Base-by-base conservation (phyloP, 2,888 invertebrate genomes). In the Smittia sp. region DNA sequence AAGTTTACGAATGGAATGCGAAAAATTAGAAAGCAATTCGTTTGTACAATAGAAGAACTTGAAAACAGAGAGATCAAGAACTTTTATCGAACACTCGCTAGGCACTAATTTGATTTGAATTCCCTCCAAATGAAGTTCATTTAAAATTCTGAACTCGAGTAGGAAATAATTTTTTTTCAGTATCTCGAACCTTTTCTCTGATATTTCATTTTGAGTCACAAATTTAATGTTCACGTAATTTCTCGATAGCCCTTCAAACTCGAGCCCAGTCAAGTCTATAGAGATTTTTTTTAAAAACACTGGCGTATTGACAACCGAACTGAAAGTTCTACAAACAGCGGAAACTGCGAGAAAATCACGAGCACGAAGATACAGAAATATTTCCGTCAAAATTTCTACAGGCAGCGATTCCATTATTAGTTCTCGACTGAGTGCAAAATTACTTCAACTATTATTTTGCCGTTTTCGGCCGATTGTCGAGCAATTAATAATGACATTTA, bases 51-150 rank as follows among this genome's bases (percentile, higher is more conserved):
- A 66, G 9, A 66, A 39, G 22, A 66, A 66, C 27, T 24, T 63
- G 2, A 63, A 27, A 1, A 46, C 38, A n/a, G n/a, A n/a, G n/a
- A n/a, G n/a, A n/a, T n/a, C n/a, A n/a, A n/a, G n/a, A n/a, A n/a
- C n/a, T n/a, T n/a, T n/a, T n/a, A n/a, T n/a, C n/a, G n/a, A n/a
- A n/a, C n/a, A n/a, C n/a, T n/a, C n/a, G 13, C 39, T 39, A 7
- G 13, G 13, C 7, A 22, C 3, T 13, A 2, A 13, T 25, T 63
- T 11, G 4, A 63, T 2, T 6, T 63, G 20, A 66, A 66, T 66
- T 32, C 38, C 66, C 39, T 66, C 66, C 15, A 66, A 15, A 2
- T 66, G 66, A 9, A 66, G 38, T n/a, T 66, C 39, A n/a, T n/a
- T n/a, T n/a, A n/a, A n/a, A n/a, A n/a, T n/a, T n/a, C n/a, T n/a